phyloP scores from a whole-genome alignment of 2,888 invertebrate genomes.

The Clitarchus hookeri region DNA sequence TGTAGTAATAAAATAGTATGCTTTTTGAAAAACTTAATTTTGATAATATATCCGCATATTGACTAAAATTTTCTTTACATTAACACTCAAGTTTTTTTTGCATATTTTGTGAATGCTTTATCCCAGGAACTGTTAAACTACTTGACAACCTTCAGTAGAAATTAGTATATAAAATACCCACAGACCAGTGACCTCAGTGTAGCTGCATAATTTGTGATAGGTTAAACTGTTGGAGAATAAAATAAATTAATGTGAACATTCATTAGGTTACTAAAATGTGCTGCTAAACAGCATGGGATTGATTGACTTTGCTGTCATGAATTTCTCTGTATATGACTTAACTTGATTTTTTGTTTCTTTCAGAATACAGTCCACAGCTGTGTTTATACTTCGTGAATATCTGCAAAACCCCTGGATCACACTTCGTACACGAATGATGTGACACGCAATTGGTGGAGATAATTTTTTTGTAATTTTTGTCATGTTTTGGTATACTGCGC shows the following conservation, averaged over 20 bases:
- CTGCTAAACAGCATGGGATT: background rate
- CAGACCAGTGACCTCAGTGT: background rate
- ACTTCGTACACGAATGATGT: background rate
- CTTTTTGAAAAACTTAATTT: background rate
- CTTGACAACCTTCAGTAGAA: background rate
- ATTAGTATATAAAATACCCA: background rate
- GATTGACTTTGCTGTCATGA: background rate
- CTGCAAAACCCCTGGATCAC: background rate
- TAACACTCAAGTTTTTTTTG: too few relatives aligned
- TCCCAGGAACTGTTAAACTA: background rate
- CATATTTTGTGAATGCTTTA: too few relatives aligned
- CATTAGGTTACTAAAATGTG: background rate
- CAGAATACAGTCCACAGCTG: background rate
- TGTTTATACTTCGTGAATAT: background rate
- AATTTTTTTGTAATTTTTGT: too few relatives aligned
- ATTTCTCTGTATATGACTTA: background rate
- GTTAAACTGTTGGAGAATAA: background rate
- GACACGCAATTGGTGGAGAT: background rate
- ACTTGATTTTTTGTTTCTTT: constrained; percentile 1
- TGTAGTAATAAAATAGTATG: background rate
- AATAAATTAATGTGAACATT: background rate
- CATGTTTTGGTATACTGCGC: too few relatives aligned
- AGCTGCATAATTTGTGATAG: background rate
- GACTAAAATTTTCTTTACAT: background rate
- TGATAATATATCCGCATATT: background rate